These are phyloP conservation scores for Aphelenchoides bicaudatus DNA, from an alignment of 2,888 invertebrate species.

Conservation along the genomic window DNA sequence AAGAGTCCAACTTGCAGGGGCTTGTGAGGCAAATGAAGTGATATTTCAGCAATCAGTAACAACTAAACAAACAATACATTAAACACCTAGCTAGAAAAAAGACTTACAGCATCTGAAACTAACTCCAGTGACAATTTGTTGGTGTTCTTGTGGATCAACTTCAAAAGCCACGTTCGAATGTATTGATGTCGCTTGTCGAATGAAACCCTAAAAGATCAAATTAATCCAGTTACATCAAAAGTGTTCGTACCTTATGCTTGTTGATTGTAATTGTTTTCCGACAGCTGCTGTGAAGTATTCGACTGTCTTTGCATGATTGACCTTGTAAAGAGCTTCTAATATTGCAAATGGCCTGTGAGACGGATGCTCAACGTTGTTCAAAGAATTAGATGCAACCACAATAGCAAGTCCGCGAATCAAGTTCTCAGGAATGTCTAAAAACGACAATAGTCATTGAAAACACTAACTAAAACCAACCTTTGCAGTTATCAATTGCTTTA, in stretches of 20 bases:
- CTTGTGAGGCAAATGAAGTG: no score
- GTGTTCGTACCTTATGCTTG: neutral
- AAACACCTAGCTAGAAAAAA: no score
- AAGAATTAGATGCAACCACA: slow-evolving; percentile 9
- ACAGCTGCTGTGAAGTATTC: neutral
- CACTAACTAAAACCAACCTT: slow-evolving; percentile 4
- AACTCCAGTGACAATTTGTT: no score
- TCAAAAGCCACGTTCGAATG: neutral
- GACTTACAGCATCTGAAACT: no score
- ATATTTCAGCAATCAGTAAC: no score
- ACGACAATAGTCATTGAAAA: neutral
- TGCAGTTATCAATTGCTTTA: slow-evolving; percentile 6
- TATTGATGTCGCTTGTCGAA: neutral
- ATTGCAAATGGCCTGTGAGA: neutral
- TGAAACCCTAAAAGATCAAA: neutral
- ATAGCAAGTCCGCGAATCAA: slow-evolving; percentile 11
- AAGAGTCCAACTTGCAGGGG: no score
- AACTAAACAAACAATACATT: no score
- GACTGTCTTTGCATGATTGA: neutral
- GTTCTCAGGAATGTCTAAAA: slow-evolving; percentile 14
- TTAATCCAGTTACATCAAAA: neutral
- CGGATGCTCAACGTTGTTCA: neutral
- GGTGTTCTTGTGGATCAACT: neutral
- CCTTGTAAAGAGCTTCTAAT: neutral
- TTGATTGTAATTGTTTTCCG: neutral